phyloP scores from a whole-genome alignment of 2,888 invertebrate genomes.

The Nasonovia ribisnigri region DNA sequence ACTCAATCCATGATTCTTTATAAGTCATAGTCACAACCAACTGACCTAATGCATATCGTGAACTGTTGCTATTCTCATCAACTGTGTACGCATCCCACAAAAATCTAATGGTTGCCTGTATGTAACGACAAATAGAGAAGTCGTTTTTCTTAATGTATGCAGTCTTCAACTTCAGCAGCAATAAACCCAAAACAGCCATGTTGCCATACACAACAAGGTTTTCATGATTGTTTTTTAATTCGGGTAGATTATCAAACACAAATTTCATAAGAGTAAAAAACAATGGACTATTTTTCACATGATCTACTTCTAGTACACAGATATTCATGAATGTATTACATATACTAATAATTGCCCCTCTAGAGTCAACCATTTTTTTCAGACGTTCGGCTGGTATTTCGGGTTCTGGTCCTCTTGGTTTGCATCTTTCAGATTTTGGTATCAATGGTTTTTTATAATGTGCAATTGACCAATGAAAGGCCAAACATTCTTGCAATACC shows the following conservation, averaged over 20 bases:
- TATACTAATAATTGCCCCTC: conserved; percentile 86
- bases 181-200: conserved; percentile 83
- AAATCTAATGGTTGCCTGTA: conserved; percentile 89
- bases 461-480: conserved; percentile 88
- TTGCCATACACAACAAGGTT: conserved; percentile 89
- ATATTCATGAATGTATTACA: conserved; percentile 95
- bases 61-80: conserved; percentile 84
- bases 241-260: conserved; percentile 86
- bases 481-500: conserved; percentile 82
- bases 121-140: conserved; percentile 89
- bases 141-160: conserved; percentile 88
- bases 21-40: conserved; percentile 88
- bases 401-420: conserved; percentile 81
- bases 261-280: conserved; percentile 87
- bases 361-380: conserved; percentile 87
- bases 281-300: conserved; percentile 82
- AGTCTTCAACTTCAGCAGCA: conserved; percentile 86
- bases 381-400: conserved; percentile 81
- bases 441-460: conserved; percentile 86
- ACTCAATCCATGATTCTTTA: conserved; percentile 89
- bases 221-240: conserved; percentile 84
- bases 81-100: conserved; percentile 93
- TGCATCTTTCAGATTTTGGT: conserved; percentile 83
- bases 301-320: conserved; percentile 86
- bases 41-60: conserved; percentile 43